Evolutionary conservation across 1,140 invertebrate genomes (phyloP), one percentile per base, ranked within the genome.

Genomic region (Portunus trituberculatus): DNA sequence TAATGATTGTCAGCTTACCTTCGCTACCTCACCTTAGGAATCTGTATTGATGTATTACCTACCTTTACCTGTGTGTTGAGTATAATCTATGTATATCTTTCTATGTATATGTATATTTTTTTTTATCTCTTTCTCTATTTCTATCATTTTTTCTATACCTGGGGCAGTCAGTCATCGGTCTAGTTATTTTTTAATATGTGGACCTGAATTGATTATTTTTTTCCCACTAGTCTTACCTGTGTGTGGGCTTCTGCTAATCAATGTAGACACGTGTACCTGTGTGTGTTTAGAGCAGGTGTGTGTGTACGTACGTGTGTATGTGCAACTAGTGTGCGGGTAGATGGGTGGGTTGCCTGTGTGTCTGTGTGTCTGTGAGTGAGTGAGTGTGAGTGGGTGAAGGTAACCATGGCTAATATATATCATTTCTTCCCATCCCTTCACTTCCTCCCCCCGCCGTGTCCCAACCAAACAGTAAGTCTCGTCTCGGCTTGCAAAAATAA

Each of bases 351-450:
- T 59, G 52, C 12, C 12, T 59, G 52, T 59, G 10, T 59, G 20
- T 2, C 10, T 76, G 67, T 76, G 67, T 76, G n/a, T 76, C 10
- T 76, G 67, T 76, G 20, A n/a, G 67, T n/a, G 67, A 3, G 67
- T 76, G 67, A 3, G 67, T 76, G 67, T n/a, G 67, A n/a, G 0
- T 76, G 20, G 1, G 16, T 76, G 67, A 1, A 76, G 67, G 67
- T 76, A 16, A n/a, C 67, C 67, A 76, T 76, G 67, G 67, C 67
- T 76, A 76, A 76, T 76, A 76, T n/a, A n/a, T n/a, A 76, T n/a
- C 16, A n/a, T 76, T 76, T 76, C 67, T 76, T 76, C 67, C 20
- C 67, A 76, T 76, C 67, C 67, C 67, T 76, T 76, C 67, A 25
- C 67, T 76, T n/a, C 67, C 67, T 76, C 20, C 52, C 39, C 52